phyloP scores from a whole-genome alignment of 2,113 vertebrate genomes.

The Melanerpes aurifrons region DNA sequence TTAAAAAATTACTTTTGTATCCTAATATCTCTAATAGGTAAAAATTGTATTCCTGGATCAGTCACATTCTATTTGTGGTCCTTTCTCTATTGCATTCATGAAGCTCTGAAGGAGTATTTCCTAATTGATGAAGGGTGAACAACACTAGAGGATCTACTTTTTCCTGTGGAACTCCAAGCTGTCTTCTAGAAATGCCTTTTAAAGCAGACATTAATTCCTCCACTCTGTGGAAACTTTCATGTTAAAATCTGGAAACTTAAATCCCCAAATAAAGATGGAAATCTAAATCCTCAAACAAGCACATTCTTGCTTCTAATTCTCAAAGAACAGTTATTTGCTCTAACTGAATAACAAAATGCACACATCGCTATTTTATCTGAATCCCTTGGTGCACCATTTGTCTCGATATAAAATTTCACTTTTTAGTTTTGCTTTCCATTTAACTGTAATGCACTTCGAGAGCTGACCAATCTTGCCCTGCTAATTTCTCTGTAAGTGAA shows the following conservation, averaged over 20 bases:
- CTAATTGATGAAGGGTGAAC: neutral
- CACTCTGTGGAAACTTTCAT: neutral
- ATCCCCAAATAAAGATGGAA: neutral
- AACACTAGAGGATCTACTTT: neutral
- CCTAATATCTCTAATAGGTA: neutral
- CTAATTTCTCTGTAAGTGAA: neutral
- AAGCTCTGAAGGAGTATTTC: neutral
- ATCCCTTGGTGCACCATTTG: neutral
- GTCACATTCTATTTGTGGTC: neutral
- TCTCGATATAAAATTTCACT: neutral
- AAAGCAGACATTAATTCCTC: neutral
- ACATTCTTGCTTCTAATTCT: neutral
- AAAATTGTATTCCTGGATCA: neutral
- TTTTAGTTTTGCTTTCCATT: neutral
- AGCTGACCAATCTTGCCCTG: neutral
- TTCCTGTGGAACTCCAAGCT: neutral
- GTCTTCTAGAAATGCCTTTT: neutral
- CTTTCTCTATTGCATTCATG: neutral
- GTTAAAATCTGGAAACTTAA: neutral
- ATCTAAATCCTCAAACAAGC: neutral
- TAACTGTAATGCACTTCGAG: neutral
- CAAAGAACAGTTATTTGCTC: neutral
- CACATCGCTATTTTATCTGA: neutral
- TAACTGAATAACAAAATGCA: neutral
- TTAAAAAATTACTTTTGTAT: neutral